A percentile compares a stretch with the other conserved stretches of the same genome.
phyloP scores from a whole-genome alignment of 2,113 vertebrate genomes.

The Setophaga coronata region DNA sequence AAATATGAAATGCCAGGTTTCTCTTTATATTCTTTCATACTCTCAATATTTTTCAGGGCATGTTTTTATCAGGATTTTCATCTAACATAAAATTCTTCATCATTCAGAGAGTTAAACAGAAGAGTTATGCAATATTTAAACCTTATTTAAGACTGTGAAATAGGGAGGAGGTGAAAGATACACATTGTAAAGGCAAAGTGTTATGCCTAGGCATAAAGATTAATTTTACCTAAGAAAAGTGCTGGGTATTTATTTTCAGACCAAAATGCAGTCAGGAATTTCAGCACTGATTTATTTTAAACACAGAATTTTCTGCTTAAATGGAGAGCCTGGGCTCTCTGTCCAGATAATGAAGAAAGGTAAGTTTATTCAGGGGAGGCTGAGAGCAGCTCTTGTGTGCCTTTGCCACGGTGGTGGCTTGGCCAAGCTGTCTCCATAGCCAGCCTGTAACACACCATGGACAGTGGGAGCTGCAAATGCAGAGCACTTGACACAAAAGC shows the following conservation, averaged over 20 bases:
- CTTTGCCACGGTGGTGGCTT: not conserved
- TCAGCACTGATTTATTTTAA: not conserved
- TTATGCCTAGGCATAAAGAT: not conserved
- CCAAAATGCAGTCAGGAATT: not conserved
- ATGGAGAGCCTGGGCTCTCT: not conserved
- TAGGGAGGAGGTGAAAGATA: constrained; percentile 27
- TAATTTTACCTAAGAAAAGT: not conserved
- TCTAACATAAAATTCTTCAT: not conserved
- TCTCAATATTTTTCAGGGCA: not conserved
- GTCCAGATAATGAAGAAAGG: not conserved
- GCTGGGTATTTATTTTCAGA: not conserved
- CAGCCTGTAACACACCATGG: not conserved
- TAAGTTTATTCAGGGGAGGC: not conserved
- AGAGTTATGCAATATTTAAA: constrained; percentile 34
- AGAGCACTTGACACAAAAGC: not conserved
- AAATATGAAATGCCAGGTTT: not conserved
- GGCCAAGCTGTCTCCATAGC: not conserved
- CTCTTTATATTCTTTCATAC: not conserved
- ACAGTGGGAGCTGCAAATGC: not conserved
- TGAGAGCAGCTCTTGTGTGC: not conserved
- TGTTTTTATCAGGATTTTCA: not conserved
- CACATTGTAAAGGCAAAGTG: constrained; percentile 5
- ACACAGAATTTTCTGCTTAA: not conserved
- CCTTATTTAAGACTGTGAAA: constrained; percentile 37
- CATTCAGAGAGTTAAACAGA: not conserved